phyloP scores from a whole-genome alignment of 2,888 invertebrate genomes.

The Pseudanteris insignis region DNA sequence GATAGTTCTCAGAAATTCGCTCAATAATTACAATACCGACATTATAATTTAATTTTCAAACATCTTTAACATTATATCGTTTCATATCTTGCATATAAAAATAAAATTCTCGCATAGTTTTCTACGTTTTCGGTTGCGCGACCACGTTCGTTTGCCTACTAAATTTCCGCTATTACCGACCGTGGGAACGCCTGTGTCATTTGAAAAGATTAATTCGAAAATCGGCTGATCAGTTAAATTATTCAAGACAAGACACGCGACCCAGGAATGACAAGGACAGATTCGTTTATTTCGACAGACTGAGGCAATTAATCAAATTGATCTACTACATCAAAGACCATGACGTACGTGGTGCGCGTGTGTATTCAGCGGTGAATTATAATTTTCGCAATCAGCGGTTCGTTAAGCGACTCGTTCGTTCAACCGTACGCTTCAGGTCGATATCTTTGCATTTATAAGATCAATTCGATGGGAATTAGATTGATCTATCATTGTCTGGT shows the following conservation, averaged over 20 bases:
- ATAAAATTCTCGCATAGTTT: too few relatives aligned
- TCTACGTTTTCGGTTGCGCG: too few relatives aligned
- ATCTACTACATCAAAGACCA: conserved; percentile 1
- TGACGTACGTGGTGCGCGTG: conserved; percentile 27
- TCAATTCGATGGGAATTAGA: conserved; percentile 59
- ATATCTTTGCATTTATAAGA: conserved; percentile 41
- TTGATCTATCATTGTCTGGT: conserved; percentile 66
- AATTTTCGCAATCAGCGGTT: conserved; percentile 26
- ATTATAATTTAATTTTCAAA: too few relatives aligned
- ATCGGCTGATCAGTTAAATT: too few relatives aligned
- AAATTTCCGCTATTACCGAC: too few relatives aligned
- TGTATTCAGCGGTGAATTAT: conserved; percentile 15
- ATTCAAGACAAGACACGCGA: background rate
- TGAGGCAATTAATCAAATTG: conserved; percentile 17
- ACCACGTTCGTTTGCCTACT: too few relatives aligned
- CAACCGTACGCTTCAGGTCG: conserved; percentile 38
- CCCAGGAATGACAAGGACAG: conserved; percentile 1
- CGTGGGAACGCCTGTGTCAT: too few relatives aligned
- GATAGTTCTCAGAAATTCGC: too few relatives aligned
- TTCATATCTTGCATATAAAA: too few relatives aligned
- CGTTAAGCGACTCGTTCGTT: conserved; percentile 37
- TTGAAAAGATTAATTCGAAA: too few relatives aligned
- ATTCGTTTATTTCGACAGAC: conserved; percentile 16
- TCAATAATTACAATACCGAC: too few relatives aligned
- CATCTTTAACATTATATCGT: too few relatives aligned